phyloP scores from a whole-genome alignment of 2,113 vertebrate genomes.

The Cyanocitta stelleri region DNA sequence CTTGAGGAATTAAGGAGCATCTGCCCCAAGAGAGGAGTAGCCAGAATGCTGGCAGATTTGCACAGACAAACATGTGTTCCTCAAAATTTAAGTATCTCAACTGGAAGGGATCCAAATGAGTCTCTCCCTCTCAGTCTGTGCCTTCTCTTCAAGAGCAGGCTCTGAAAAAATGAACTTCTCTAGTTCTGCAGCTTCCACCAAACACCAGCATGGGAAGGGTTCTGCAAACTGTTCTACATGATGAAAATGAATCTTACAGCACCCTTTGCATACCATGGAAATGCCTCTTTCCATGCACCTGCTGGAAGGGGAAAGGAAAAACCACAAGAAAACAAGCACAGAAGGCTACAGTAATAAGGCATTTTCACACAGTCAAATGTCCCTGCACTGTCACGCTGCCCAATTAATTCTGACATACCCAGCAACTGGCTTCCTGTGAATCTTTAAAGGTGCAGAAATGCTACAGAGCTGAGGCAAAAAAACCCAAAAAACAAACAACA shows the following conservation, averaged over 20 bases:
- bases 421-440: neutral
- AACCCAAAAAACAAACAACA: neutral
- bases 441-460: neutral
- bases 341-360: neutral
- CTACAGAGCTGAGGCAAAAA: neutral
- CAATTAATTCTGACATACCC: neutral
- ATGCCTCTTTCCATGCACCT: neutral
- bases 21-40: neutral
- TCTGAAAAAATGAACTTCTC: neutral
- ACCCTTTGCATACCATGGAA: neutral
- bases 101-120: neutral
- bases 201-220: neutral
- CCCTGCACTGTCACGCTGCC: neutral
- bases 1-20: conserved; percentile 1
- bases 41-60: neutral
- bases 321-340: neutral
- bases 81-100: neutral
- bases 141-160: neutral
- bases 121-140: neutral
- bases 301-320: neutral
- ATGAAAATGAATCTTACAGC: neutral
- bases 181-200: neutral
- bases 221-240: neutral
- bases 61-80: neutral
- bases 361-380: neutral